phyloP scores from a whole-genome alignment of 2,888 invertebrate genomes.

The Sinopyrophorus schimmeli region DNA sequence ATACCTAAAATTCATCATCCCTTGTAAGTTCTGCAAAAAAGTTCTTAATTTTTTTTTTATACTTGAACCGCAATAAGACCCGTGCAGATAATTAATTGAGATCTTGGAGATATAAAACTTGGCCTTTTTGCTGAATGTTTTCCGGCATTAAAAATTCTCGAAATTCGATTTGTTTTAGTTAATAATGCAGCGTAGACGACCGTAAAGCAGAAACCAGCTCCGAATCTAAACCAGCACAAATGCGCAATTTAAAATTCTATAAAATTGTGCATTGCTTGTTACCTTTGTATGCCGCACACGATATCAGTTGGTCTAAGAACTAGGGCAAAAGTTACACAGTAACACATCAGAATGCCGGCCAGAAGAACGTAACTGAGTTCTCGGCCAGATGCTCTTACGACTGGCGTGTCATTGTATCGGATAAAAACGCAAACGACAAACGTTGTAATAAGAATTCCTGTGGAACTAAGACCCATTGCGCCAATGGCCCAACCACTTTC shows the following conservation, averaged over 20 bases:
- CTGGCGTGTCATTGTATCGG: conserved; percentile 85
- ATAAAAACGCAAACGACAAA: conserved; percentile 64
- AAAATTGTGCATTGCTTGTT: too few species aligned
- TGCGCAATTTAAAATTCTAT: too few species aligned
- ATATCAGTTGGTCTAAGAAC: conserved; percentile 85
- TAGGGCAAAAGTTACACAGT: conserved; percentile 89
- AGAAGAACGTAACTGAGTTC: conserved; percentile 90
- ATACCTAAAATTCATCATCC: conserved; percentile 64
- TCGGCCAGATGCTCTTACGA: conserved; percentile 93
- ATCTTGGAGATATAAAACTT: conserved; percentile 89
- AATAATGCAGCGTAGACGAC: conserved; percentile 95
- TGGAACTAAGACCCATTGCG: conserved; percentile 85
- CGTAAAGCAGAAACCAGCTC: conserved; percentile 95
- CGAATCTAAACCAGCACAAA: conserved; percentile 65
- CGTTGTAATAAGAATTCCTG: conserved; percentile 80
- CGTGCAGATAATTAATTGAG: conserved; percentile 87
- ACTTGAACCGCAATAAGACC: conserved; percentile 88
- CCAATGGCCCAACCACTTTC: conserved; percentile 92
- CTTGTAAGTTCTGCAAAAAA: too few species aligned
- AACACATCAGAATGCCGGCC: conserved; percentile 87
- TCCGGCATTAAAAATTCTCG: conserved; percentile 95
- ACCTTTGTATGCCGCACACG: conserved; percentile 90
- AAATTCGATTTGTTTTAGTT: conserved; percentile 97
- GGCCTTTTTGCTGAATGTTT: conserved; percentile 93
- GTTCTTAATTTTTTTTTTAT: too few species aligned